Evolutionary conservation across 2,797 vertebrate species (phyloP).

Genomic region (Enteromius trimaculatus): DNA sequence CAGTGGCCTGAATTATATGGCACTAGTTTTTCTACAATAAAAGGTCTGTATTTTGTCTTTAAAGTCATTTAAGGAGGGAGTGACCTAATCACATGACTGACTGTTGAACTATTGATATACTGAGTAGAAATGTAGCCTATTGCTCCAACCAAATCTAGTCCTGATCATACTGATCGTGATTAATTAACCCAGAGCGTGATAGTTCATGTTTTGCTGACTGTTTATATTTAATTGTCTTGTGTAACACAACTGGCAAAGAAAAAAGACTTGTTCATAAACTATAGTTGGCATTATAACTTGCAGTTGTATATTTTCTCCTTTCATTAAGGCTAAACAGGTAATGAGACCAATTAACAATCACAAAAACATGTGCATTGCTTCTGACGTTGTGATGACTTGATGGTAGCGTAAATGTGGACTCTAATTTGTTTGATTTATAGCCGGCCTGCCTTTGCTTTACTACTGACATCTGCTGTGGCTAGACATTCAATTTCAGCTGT

Average conservation of each 20-base stretch:
- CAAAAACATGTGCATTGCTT: slow-evolving; percentile 29
- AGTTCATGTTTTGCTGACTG: neutral
- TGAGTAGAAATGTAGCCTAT: neutral
- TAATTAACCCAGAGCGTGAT: neutral
- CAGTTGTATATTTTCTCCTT: neutral
- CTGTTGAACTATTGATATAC: neutral
- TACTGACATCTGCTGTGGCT: slow-evolving; percentile 55
- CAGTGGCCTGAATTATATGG: neutral
- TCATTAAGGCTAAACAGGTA: slow-evolving; percentile 13
- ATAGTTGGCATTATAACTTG: neutral
- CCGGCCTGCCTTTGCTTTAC: slow-evolving; percentile 44
- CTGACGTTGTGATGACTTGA: slow-evolving; percentile 11
- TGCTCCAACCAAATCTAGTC: neutral
- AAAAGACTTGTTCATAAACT: neutral
- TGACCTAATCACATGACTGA: neutral
- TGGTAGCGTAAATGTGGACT: slow-evolving; percentile 32
- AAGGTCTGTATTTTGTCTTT: neutral
- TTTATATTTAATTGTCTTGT: neutral
- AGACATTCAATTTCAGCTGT: slow-evolving; percentile 54
- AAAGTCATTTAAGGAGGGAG: neutral
- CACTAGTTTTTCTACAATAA: neutral
- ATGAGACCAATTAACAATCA: neutral
- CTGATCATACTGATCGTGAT: neutral
- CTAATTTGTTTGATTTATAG: slow-evolving; percentile 51
- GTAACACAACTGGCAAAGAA: slow-evolving; percentile 6